Evolutionary conservation across 1,140 invertebrate species (phyloP), one percentile per base, ranked within the genome.

Genomic region (Formica exsecta): DNA sequence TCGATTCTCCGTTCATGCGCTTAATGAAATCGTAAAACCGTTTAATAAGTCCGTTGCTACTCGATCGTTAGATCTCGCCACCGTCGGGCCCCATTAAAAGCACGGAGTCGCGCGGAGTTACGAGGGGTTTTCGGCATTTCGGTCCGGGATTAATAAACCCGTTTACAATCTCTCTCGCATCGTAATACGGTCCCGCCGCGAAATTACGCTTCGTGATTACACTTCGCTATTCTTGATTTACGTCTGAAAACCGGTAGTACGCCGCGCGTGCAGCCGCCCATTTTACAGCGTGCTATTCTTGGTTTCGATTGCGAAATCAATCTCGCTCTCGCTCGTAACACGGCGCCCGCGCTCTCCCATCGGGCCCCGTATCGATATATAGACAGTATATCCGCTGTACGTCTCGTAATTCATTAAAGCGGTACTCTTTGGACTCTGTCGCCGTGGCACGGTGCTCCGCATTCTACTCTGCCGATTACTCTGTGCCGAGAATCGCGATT

Each of bases 281-380:
- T 90, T 90, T 90, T 87, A 83, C 75, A 74, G 74, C 83, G 64
- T 66, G 86, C 88, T 90, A 90, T 90, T 90, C 89, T 90, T 90
- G 74, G 48, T 83, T 91, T 86, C 90, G 90, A 91, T 91, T 91
- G 89, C 90, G 86, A 91, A 91, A 91, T 91, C 90, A 91, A 91
- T 91, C 90, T 88, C 84, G 87, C 62, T 91, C 89, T 88, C 83
- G 89, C 89, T 91, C 86, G 89, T 90, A 91, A 90, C 86, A 48
- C 73, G 66, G 81, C 87, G 87, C 81, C 68, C 88, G 70, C 87
- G 77, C 83, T 86, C 80, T 64, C 57, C 41, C 8, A 89, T 89
- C 87, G 65, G 70, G 54, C 22, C 64, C 54, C 62, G 38, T 36
- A 29, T 65, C 61, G 70, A 32, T 89, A 86, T 89, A 89, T 79